Evolutionary conservation across 2,888 invertebrate species (phyloP).

Genomic region (Muschampia staudingeri): DNA sequence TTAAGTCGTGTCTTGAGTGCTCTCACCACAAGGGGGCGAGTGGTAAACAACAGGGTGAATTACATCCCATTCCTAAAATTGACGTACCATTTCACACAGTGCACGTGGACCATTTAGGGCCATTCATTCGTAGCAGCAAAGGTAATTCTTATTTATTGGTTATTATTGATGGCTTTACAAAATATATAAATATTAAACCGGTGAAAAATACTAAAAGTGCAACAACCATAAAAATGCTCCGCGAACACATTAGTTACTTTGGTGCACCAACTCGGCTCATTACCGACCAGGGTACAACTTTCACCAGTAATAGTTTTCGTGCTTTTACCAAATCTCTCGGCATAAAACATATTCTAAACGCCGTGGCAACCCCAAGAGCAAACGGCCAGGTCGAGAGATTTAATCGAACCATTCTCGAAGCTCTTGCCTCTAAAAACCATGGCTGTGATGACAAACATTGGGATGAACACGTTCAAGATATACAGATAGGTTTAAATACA

Average conservation of each 20-base stretch:
- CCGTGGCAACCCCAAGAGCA: not conserved
- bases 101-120: conserved; percentile 14
- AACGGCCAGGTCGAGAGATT: not conserved
- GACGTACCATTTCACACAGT: not conserved
- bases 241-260: conserved; percentile 58
- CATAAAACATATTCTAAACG: conserved; percentile 1
- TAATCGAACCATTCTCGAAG: not conserved
- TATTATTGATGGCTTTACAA: not conserved
- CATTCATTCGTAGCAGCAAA: not conserved
- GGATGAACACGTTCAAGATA: not conserved
- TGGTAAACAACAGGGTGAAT: not conserved
- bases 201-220: conserved; percentile 61
- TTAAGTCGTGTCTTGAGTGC: not conserved
- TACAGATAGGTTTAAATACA: conserved; percentile 9
- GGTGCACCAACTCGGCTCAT: conserved; percentile 43
- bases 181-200: conserved; percentile 35
- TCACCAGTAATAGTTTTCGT: conserved; percentile 56
- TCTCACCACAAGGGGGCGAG: not conserved
- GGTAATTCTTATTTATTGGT: conserved; percentile 20
- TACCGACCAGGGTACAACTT: conserved; percentile 52
- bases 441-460: not conserved
- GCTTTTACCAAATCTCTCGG: not conserved
- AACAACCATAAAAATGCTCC: conserved; percentile 13
- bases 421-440: conserved; percentile 1
- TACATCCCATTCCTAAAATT: not conserved